These are phyloP conservation scores for Triplophysa tibetana DNA, from an alignment of 2,113 vertebrate species.

Conservation along the genomic window DNA sequence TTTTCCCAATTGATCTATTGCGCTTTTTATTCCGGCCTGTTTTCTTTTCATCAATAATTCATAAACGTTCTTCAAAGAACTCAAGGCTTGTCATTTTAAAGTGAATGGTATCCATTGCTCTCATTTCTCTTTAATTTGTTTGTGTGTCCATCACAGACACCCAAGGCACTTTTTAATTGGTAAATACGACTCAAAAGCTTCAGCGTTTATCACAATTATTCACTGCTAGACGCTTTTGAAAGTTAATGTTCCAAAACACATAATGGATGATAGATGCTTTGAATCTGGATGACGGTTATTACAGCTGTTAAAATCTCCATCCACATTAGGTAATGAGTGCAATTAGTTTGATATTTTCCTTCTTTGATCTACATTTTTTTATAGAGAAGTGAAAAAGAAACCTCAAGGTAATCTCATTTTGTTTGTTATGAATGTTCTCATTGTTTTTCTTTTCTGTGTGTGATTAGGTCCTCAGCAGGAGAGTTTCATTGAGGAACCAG, in stretches of 20 bases:
- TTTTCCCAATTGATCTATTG: constrained; percentile 48
- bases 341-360: constrained; percentile 67
- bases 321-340: constrained; percentile 75
- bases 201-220: constrained; percentile 53
- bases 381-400: constrained; percentile 45
- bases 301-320: constrained; percentile 71
- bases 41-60: constrained; percentile 37
- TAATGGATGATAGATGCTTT: constrained; percentile 62
- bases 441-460: neutral
- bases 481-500: constrained; percentile 88
- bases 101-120: neutral
- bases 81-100: neutral
- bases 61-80: constrained; percentile 2
- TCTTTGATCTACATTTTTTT: constrained; percentile 51
- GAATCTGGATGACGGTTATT: constrained; percentile 74
- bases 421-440: constrained; percentile 39
- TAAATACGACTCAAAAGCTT: constrained; percentile 40
- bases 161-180: constrained; percentile 10
- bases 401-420: constrained; percentile 41
- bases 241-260: constrained; percentile 66
- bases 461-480: constrained; percentile 81
- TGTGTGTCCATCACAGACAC: neutral
- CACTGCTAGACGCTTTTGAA: constrained; percentile 50
- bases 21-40: constrained; percentile 47
- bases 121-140: neutral